Conservation (phyloP, 2,113 vertebrate genomes). For the Echinops telfairi region DNA sequence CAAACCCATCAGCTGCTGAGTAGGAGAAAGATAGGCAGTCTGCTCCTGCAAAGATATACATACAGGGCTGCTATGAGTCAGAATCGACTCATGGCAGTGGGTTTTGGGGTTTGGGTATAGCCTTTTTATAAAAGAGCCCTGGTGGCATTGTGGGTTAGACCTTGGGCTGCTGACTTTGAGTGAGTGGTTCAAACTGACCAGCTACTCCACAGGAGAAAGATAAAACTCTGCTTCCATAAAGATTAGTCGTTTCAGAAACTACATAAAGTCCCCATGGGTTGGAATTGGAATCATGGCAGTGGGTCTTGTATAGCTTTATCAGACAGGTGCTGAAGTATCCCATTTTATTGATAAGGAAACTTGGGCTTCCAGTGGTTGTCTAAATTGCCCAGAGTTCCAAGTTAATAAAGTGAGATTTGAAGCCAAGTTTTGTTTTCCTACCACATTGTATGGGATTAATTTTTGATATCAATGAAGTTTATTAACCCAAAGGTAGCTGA, state of each 20-base stretch:
- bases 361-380: not conserved
- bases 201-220: too few species aligned
- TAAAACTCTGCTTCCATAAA: too few species aligned
- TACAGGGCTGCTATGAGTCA: too few species aligned
- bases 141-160: too few species aligned
- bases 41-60: not conserved
- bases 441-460: not conserved
- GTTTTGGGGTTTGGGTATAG: too few species aligned
- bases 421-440: conserved; percentile 19
- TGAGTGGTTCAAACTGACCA: too few species aligned
- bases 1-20: not conserved
- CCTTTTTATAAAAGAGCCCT: too few species aligned
- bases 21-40: not conserved
- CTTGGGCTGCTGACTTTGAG: too few species aligned
- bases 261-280: too few species aligned
- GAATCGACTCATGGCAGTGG: too few species aligned
- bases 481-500: not conserved
- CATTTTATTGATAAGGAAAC: not conserved
- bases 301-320: not conserved
- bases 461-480: not conserved
- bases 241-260: too few species aligned
- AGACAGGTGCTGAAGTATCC: not conserved
- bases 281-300: too few species aligned
- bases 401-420: conserved; percentile 26
- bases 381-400: not conserved